Evolutionary conservation across 2,888 invertebrate genomes (phyloP).

Genomic region (Deilephila porcellus): DNA sequence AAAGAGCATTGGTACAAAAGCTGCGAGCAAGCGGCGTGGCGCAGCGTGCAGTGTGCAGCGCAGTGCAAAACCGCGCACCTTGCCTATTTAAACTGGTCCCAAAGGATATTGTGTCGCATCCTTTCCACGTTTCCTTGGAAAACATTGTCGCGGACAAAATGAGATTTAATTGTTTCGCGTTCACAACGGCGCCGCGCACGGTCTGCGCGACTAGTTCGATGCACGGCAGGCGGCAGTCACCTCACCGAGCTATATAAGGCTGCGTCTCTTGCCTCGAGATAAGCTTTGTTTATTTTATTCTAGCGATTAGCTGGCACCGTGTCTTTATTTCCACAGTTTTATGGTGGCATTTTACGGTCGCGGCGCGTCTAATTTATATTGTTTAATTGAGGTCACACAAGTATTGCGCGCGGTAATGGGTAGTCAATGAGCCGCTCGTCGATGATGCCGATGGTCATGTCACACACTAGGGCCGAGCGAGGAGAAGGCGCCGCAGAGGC

Average conservation of each 20-base stretch:
- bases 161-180: conserved; percentile 57
- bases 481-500: background rate
- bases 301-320: conserved; percentile 59
- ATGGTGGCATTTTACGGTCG: conserved; percentile 48
- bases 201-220: conserved; percentile 52
- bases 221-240: conserved; percentile 50
- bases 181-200: conserved; percentile 34
- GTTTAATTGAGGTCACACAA: conserved; percentile 40
- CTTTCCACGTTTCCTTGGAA: conserved; percentile 46
- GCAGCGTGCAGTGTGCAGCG: background rate
- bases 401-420: conserved; percentile 38
- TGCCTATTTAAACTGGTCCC: conserved; percentile 46
- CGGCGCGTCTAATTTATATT: conserved; percentile 42
- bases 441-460: conserved; percentile 22
- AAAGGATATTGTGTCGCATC: conserved; percentile 50
- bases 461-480: conserved; percentile 40
- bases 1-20: conserved; percentile 15
- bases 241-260: conserved; percentile 69
- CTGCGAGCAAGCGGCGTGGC: background rate
- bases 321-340: conserved; percentile 54
- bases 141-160: conserved; percentile 50
- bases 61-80: conserved; percentile 46
- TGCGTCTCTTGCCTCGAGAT: conserved; percentile 68
- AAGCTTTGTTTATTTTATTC: conserved; percentile 75
- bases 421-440: conserved; percentile 32